Percentiles rank a stretch among this genome's conserved stretches.
Evolutionary conservation across 2,113 vertebrate genomes (phyloP).

Genomic region (Hippocampus comes): DNA sequence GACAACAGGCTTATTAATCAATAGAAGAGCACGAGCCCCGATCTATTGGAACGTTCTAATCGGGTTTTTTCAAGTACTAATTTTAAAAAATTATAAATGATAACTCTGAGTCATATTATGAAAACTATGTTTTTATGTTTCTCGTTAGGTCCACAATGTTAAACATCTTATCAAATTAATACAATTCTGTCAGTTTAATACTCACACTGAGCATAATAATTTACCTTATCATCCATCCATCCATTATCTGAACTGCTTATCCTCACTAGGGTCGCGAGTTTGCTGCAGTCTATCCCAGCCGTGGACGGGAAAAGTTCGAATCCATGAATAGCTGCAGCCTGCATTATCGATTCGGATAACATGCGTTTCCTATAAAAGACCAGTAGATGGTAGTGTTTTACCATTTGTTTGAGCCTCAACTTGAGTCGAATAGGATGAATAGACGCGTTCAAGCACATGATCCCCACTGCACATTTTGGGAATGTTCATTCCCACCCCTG

Average conservation of each 20-base stretch:
- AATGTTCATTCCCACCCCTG: slow-evolving; percentile 18
- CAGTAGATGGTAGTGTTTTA: slow-evolving; percentile 45
- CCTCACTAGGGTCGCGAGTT: too few relatives aligned
- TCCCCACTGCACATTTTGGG: slow-evolving; percentile 11
- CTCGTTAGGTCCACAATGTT: too few relatives aligned
- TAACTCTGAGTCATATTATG: background rate
- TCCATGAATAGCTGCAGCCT: background rate
- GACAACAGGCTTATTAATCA: slow-evolving; percentile 59
- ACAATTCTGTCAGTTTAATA: too few relatives aligned
- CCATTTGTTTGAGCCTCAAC: background rate
- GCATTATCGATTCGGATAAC: background rate
- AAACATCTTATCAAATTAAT: too few relatives aligned
- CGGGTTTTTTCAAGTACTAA: background rate
- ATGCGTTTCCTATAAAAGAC: background rate
- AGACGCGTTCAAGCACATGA: background rate
- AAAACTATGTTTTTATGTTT: too few relatives aligned
- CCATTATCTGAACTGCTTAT: too few relatives aligned
- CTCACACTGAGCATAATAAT: too few relatives aligned
- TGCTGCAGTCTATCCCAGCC: too few relatives aligned
- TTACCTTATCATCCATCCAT: too few relatives aligned
- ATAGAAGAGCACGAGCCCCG: slow-evolving; percentile 13
- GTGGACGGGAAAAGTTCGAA: too few relatives aligned
- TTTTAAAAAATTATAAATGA: background rate
- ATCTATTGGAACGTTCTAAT: background rate
- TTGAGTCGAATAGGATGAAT: background rate